Evolutionary conservation across 2,113 vertebrate species (phyloP).

Genomic region (Xiphias gladius): DNA sequence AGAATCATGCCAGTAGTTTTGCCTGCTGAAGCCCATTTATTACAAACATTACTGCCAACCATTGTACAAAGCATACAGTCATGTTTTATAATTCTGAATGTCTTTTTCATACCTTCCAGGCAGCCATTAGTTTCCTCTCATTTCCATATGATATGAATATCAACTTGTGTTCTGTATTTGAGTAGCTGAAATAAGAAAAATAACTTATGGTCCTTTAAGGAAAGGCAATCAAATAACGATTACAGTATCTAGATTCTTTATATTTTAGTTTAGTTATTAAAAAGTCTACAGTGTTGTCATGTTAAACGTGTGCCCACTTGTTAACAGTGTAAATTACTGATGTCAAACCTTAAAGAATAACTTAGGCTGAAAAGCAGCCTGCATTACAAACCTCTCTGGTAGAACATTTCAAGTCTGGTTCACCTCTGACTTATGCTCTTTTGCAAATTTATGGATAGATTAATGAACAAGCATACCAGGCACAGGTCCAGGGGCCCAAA

Average conservation of each 20-base stretch:
- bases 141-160: not conserved
- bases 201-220: not conserved
- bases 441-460: too few relatives aligned
- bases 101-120: not conserved
- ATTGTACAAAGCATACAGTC: conserved; percentile 7
- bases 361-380: too few relatives aligned
- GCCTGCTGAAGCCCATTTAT: not conserved
- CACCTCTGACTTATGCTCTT: too few relatives aligned
- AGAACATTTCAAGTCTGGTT: too few relatives aligned
- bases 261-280: not conserved
- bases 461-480: too few relatives aligned
- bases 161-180: not conserved
- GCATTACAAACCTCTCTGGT: too few relatives aligned
- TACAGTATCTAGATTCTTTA: not conserved
- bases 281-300: not conserved
- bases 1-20: not conserved
- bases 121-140: conserved; percentile 7
- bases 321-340: too few relatives aligned
- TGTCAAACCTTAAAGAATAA: too few relatives aligned
- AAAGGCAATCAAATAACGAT: not conserved
- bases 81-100: not conserved
- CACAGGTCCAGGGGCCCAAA: too few relatives aligned
- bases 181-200: not conserved
- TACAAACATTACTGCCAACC: not conserved
- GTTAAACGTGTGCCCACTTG: not conserved